These are phyloP conservation scores for Drosophila rhopaloa DNA, from an alignment of 1,140 invertebrate genomes.

Conservation along the genomic window DNA sequence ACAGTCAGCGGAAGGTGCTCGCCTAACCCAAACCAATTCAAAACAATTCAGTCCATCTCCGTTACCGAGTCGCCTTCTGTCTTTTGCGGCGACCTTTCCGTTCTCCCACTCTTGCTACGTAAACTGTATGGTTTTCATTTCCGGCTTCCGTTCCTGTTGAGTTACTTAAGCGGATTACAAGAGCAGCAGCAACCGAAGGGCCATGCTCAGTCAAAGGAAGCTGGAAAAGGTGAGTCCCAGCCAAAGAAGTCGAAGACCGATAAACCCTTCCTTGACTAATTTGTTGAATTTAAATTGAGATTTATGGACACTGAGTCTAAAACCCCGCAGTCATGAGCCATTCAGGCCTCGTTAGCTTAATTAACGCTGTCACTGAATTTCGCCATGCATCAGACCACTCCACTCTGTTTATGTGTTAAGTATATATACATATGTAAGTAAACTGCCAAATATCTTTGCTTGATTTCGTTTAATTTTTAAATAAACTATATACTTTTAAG, in stretches of 20 bases:
- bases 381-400: slow-evolving; percentile 9
- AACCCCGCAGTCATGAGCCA: background rate
- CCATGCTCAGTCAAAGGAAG: slow-evolving; percentile 12
- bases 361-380: slow-evolving; percentile 14
- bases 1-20: slow-evolving; percentile 60
- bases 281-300: slow-evolving; percentile 44
- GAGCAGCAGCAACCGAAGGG: slow-evolving; percentile 30
- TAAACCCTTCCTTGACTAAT: slow-evolving; percentile 12
- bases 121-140: slow-evolving; percentile 80
- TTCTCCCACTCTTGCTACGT: slow-evolving; percentile 46
- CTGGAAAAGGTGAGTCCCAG: slow-evolving; percentile 8
- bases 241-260: slow-evolving; percentile 10
- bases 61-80: slow-evolving; percentile 19
- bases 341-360: slow-evolving; percentile 19
- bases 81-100: slow-evolving; percentile 21
- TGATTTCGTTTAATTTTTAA: slow-evolving; percentile 9
- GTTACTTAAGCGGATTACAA: slow-evolving; percentile 81
- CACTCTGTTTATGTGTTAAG: background rate
- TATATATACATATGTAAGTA: background rate
- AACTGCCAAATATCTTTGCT: background rate
- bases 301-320: slow-evolving; percentile 16
- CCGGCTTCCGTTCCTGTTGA: slow-evolving; percentile 75
- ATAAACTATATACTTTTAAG: background rate
- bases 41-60: slow-evolving; percentile 8
- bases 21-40: slow-evolving; percentile 38